Evolutionary conservation across 2,888 invertebrate species (phyloP), one percentile per base, ranked within the genome.

Genomic region (Dysmachus trigonus): DNA sequence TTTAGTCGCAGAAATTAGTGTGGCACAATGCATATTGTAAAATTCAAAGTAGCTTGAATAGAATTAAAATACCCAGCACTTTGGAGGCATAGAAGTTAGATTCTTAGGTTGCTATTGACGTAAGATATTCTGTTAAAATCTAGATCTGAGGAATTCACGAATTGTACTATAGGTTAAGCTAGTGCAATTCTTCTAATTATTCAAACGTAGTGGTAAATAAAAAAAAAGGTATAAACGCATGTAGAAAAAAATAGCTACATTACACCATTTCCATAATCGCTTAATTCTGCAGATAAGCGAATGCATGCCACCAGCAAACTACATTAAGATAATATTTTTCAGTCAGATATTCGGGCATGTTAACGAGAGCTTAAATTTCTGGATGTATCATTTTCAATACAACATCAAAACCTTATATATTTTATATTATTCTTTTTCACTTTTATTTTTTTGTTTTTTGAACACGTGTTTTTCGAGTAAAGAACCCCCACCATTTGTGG

Each of bases 401-500:
- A n/a, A 73, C 73, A 31, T 33, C 33, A 15, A 71, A 15, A 18
- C 38, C 38, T 22, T 38, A 13, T 18, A 15, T 73, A 6, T n/a
- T 18, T 33, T 73, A 62, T 33, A 15, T 73, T 73, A 13, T 41
- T 8, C 18, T 85, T 38, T 41, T 76, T 51, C 47, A 76, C 18
- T 76, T 13, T 85, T 13, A 7, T 51, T 53, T 51, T 53, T 35
- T 74, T 74, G 31, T 53, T 53, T 51, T 62, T 62, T 62, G 62
- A 62, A 62, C 22, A 62, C 62, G 27, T 41, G 41, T 62, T 62
- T 62, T 62, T 62, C 62, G 22, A 62, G 62, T 31, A 76, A 35
- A 82, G 88, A 87, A 87, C 88, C 87, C 86, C 87, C 83, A 87
- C 88, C 88, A 87, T 88, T 88, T 88, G 88, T 88, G 87, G 86